A percentile compares a stretch with the other conserved stretches of the same genome.
Conservation (phyloP, 2,888 invertebrate genomes). For the Scotopteryx bipunctaria region DNA sequence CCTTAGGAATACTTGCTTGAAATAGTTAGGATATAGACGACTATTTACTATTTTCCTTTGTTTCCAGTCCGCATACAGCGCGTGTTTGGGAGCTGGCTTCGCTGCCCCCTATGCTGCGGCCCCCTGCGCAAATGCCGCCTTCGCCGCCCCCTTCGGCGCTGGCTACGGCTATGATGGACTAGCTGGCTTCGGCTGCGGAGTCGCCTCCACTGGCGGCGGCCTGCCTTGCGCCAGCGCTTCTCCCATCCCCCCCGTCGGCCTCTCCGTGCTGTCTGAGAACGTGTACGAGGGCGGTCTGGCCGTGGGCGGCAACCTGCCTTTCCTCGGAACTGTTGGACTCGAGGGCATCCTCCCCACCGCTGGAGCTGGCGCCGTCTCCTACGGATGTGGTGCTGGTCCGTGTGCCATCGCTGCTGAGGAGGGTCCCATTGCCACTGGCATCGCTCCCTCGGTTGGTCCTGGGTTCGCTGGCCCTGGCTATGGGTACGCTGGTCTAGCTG, state of each 20-base stretch:
- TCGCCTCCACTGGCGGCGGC: slow-evolving; percentile 40
- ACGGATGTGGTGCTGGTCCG: slow-evolving; percentile 42
- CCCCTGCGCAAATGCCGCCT: slow-evolving; percentile 24
- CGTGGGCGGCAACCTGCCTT: slow-evolving; percentile 49
- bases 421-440: slow-evolving; percentile 23
- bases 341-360: slow-evolving; percentile 46
- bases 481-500: slow-evolving; percentile 4
- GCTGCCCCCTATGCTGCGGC: slow-evolving; percentile 13
- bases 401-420: slow-evolving; percentile 29
- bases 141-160: neutral
- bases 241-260: slow-evolving; percentile 46
- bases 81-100: slow-evolving; percentile 22
- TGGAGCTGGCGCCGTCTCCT: slow-evolving; percentile 45
- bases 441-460: neutral
- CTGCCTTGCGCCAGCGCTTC: slow-evolving; percentile 40
- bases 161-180: slow-evolving; percentile 11
- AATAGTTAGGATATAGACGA: no score
- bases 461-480: neutral
- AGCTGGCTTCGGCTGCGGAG: slow-evolving; percentile 7
- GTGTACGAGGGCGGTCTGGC: slow-evolving; percentile 46
- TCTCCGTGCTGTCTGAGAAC: slow-evolving; percentile 54
- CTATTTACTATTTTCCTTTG: no score
- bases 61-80: slow-evolving; percentile 5
- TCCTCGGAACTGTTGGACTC: slow-evolving; percentile 47
- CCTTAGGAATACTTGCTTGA: no score